Evolutionary conservation across 2,113 vertebrate species (phyloP).

Genomic region (Pseudorasbora parva): DNA sequence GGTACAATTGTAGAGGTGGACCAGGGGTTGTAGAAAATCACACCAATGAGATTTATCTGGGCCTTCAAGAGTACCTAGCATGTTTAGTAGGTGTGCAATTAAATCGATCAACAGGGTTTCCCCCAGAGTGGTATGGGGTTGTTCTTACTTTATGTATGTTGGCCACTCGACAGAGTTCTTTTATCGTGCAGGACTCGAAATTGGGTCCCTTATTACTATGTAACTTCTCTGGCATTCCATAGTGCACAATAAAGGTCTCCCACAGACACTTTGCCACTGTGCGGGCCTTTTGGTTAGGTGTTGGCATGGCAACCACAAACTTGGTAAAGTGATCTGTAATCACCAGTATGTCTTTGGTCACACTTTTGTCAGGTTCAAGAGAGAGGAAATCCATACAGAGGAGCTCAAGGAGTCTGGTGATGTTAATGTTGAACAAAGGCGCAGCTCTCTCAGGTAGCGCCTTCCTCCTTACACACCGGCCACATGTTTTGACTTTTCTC

Average conservation of each 20-base stretch:
- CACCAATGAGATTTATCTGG: not conserved
- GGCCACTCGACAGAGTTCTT: not conserved
- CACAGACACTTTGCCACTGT: not conserved
- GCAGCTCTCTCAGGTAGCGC: slow-evolving; percentile 13
- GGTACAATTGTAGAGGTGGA: not conserved
- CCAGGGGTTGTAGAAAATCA: not conserved
- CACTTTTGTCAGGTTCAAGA: not conserved
- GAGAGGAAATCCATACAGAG: slow-evolving; percentile 24
- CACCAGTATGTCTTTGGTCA: slow-evolving; percentile 16
- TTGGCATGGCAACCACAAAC: slow-evolving; percentile 7
- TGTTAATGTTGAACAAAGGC: not conserved
- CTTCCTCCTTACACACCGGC: not conserved
- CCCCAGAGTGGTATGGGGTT: not conserved
- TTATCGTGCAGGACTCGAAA: not conserved
- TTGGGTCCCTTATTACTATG: not conserved
- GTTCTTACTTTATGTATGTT: not conserved
- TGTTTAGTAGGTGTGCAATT: not conserved
- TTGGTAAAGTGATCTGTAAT: not conserved
- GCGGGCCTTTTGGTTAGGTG: not conserved
- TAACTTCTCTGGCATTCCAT: not conserved
- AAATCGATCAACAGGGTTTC: not conserved
- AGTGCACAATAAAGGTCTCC: not conserved
- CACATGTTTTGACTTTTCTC: not conserved
- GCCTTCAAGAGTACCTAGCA: not conserved
- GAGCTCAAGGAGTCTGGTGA: slow-evolving; percentile 5